Conservation (phyloP, 1,140 invertebrate species). For the Maconellicoccus hirsutus region DNA sequence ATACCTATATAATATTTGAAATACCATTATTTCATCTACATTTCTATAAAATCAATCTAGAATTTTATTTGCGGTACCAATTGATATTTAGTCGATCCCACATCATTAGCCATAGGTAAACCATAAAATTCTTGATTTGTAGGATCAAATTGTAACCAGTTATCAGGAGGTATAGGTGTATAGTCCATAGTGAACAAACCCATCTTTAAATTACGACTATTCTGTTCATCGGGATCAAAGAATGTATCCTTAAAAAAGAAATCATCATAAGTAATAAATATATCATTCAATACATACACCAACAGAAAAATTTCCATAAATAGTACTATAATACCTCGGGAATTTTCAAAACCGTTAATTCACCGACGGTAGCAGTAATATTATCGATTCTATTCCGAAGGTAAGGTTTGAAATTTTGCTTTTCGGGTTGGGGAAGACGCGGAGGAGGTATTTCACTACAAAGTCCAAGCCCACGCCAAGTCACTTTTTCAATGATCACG, state of each 20-base stretch:
- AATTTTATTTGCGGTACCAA: too few relatives aligned
- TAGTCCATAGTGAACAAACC: constrained; percentile 59
- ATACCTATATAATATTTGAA: too few relatives aligned
- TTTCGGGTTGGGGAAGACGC: constrained; percentile 33
- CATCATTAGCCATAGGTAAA: constrained; percentile 54
- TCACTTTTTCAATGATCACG: neutral
- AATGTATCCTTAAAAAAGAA: constrained; percentile 59
- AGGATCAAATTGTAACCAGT: constrained; percentile 80
- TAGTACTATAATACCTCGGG: constrained; percentile 61
- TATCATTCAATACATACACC: neutral
- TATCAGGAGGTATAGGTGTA: constrained; percentile 47
- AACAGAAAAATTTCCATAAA: constrained; percentile 26
- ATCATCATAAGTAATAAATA: constrained; percentile 16
- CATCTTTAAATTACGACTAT: constrained; percentile 56
- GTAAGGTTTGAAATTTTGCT: constrained; percentile 56
- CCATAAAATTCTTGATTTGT: constrained; percentile 85
- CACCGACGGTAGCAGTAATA: constrained; percentile 63
- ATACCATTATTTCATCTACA: too few relatives aligned
- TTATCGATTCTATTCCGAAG: constrained; percentile 73
- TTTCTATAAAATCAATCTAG: too few relatives aligned
- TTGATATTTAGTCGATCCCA: constrained; percentile 61
- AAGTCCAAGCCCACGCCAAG: neutral
- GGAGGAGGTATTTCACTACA: neutral
- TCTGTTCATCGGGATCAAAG: constrained; percentile 75
- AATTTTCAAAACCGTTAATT: constrained; percentile 65